phyloP scores from a whole-genome alignment of 1,140 invertebrate genomes.

The Drosophila varians region DNA sequence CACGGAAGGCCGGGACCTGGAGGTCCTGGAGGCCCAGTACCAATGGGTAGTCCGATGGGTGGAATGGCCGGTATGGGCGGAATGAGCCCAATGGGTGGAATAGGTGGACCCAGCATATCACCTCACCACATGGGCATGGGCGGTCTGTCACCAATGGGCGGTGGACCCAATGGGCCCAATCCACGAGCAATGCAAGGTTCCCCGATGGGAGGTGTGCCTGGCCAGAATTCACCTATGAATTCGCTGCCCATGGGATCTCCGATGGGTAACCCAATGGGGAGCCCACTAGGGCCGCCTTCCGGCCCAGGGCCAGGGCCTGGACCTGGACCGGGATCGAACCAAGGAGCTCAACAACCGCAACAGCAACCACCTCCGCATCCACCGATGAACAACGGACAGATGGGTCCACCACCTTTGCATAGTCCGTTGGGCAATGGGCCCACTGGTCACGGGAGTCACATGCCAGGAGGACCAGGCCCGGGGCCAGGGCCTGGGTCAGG shows the following conservation, averaged over 20 bases:
- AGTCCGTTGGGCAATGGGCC: slow-evolving; percentile 81
- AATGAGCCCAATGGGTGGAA: slow-evolving; percentile 87
- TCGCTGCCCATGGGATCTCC: slow-evolving; percentile 89
- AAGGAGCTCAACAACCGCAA: slow-evolving; percentile 21
- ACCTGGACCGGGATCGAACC: slow-evolving; percentile 84
- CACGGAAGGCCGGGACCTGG: slow-evolving; percentile 69
- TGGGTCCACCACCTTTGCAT: slow-evolving; percentile 79
- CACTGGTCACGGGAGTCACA: slow-evolving; percentile 66
- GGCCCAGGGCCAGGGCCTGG: slow-evolving; percentile 84
- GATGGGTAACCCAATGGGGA: slow-evolving; percentile 89
- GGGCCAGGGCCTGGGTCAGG: slow-evolving; percentile 70
- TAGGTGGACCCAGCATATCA: slow-evolving; percentile 85
- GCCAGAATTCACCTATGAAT: slow-evolving; percentile 86
- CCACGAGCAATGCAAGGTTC: slow-evolving; percentile 86
- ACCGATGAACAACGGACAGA: slow-evolving; percentile 83
- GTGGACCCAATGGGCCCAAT: slow-evolving; percentile 85
- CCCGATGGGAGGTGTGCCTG: slow-evolving; percentile 84
- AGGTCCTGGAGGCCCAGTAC: slow-evolving; percentile 59
- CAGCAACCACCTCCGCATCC: slow-evolving; percentile 75
- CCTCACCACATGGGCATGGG: slow-evolving; percentile 87
- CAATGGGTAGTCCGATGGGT: slow-evolving; percentile 83
- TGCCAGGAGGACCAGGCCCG: slow-evolving; percentile 72
- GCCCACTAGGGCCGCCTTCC: slow-evolving; percentile 87
- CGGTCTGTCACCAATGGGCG: slow-evolving; percentile 87
- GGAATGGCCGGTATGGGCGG: slow-evolving; percentile 84